Conservation (phyloP, 2,888 invertebrate species). For the Drosophila yooni region DNA sequence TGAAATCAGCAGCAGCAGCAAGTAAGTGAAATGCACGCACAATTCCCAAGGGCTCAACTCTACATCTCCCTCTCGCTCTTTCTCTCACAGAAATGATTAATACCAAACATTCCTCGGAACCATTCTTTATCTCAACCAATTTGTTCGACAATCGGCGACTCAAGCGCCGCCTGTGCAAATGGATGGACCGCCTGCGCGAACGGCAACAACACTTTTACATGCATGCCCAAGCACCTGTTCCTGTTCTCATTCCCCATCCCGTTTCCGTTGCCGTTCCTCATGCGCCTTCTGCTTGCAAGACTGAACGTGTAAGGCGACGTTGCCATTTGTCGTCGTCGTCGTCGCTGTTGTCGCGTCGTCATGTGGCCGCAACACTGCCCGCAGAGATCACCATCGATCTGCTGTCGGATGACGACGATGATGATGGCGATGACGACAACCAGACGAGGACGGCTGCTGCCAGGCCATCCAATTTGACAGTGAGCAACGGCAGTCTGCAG, state of each 20-base stretch:
- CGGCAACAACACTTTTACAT: slow-evolving; percentile 42
- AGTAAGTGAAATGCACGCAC: slow-evolving; percentile 20
- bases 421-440: slow-evolving; percentile 1
- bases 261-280: not conserved
- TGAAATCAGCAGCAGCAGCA: slow-evolving; percentile 13
- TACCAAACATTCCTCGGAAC: slow-evolving; percentile 81
- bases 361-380: slow-evolving; percentile 59
- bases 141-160: slow-evolving; percentile 82
- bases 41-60: not conserved
- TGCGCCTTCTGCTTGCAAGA: slow-evolving; percentile 44
- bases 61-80: not conserved
- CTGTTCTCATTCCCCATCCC: slow-evolving; percentile 3
- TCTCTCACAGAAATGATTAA: slow-evolving; percentile 57
- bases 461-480: not conserved
- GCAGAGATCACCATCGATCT: slow-evolving; percentile 81
- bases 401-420: slow-evolving; percentile 81
- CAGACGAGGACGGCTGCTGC: not conserved
- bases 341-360: slow-evolving; percentile 56
- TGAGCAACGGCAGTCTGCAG: slow-evolving; percentile 43
- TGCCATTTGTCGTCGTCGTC: slow-evolving; percentile 31
- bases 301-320: slow-evolving; percentile 50
- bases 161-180: slow-evolving; percentile 73
- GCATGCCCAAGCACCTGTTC: not conserved
- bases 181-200: slow-evolving; percentile 66
- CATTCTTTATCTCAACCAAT: slow-evolving; percentile 80